Base-by-base conservation (phyloP, 2,113 vertebrate genomes). In the Ictidomys tridecemlineatus region DNA sequence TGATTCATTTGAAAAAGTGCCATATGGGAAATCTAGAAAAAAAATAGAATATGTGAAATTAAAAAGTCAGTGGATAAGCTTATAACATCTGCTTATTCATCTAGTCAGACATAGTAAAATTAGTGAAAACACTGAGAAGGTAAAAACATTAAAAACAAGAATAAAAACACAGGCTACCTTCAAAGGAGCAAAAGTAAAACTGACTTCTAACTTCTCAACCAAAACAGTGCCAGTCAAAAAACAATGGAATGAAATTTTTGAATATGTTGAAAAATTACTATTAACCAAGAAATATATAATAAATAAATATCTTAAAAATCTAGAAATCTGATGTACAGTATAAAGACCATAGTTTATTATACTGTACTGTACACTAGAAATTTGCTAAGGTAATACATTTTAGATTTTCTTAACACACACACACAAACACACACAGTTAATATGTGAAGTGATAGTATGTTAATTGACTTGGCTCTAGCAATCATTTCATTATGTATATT, bases 131-230 rank as follows among this genome's bases (percentile, higher is more conserved):
- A 82, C 30, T 26, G 26, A 74, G 69, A 80, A 69, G 22, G 26
- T 42, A 5, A 87, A 93, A 72, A 51, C 10, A 56, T 45, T 28
- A 45, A 56, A 74, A 72, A 13, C 20, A 48, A 73, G 26, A 65
- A 93, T 78, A 56, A 30, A n/a, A 42, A 69, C 20, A 22, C 0
- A 32, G 8, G 48, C 51, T 51, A 26, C 6, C 53, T 89, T 83
- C 34, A 83, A 89, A 26, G 28, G 22, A 42, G 3, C 3, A 39
- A 94, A 48, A 82, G 18, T 73, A 48, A 58, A 58, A 73, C 30
- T n/a, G 51, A 83, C n/a, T 83, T 83, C 89, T 83, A 65, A 89
- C 74, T 74, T 74, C n/a, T 74, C 56, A 74, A 82, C 17, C 48
- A 63, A 82, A 74, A 74, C 51, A 53, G 20, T 53, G 28, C 63